Evolutionary conservation across 2,888 invertebrate species (phyloP).

Genomic region (Opisthograptis luteolata): DNA sequence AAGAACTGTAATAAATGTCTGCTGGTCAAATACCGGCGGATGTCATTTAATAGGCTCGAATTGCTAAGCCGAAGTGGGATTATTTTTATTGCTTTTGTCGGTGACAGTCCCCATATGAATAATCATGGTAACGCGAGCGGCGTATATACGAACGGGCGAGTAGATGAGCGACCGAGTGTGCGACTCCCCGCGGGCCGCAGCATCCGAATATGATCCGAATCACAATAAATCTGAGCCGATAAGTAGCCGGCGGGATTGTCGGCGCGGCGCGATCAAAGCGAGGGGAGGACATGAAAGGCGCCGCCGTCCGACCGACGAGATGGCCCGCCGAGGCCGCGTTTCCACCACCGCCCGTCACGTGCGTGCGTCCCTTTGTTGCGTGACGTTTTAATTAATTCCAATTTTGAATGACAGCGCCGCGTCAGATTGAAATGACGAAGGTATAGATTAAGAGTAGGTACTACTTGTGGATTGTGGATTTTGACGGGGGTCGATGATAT

Average conservation of each 20-base stretch:
- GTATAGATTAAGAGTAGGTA: constrained; percentile 34
- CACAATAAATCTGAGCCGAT: constrained; percentile 84
- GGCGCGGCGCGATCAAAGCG: constrained; percentile 80
- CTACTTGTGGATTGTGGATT: constrained; percentile 20
- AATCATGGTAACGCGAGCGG: constrained; percentile 47
- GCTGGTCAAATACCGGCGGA: constrained; percentile 23
- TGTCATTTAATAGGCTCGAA: constrained; percentile 26
- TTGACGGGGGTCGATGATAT: constrained; percentile 33
- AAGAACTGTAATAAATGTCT: constrained; percentile 27
- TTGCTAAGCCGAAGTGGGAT: constrained; percentile 21
- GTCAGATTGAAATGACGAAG: constrained; percentile 62
- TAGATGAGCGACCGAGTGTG: constrained; percentile 47
- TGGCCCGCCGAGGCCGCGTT: constrained; percentile 49
- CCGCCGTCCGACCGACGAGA: constrained; percentile 51
- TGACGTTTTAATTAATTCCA: constrained; percentile 75
- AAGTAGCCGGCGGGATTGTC: constrained; percentile 82
- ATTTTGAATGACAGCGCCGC: constrained; percentile 61
- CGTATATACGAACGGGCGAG: constrained; percentile 57
- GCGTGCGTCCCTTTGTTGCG: constrained; percentile 48
- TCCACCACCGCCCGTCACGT: constrained; percentile 69
- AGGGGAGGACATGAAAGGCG: constrained; percentile 77
- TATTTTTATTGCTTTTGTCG: constrained; percentile 38
- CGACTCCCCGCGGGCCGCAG: constrained; percentile 69
- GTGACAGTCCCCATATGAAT: constrained; percentile 58
- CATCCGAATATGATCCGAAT: constrained; percentile 79